Conservation (phyloP, 53 echinoderm and acorn worm genomes). For the Stichopus horrens region DNA sequence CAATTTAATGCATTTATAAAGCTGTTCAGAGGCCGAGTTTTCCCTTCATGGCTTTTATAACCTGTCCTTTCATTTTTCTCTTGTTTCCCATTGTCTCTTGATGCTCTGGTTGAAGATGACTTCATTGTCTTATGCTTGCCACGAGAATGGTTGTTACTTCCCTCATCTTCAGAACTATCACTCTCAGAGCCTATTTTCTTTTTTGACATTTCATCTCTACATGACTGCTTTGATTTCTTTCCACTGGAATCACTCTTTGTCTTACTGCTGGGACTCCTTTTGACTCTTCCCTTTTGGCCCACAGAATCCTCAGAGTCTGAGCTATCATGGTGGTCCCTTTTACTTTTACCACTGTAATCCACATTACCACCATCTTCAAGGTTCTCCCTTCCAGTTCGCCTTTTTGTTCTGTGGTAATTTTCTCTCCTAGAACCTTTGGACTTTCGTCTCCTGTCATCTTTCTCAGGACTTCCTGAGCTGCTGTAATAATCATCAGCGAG, state of each 20-base stretch:
- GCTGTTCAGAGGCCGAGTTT: neutral
- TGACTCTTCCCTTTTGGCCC: neutral
- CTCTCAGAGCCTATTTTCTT: slow-evolving; percentile 12
- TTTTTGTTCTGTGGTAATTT: neutral
- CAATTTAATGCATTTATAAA: neutral
- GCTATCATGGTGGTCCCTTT: neutral
- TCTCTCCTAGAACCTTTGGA: neutral
- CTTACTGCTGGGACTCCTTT: slow-evolving; percentile 19
- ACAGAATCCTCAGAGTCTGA: slow-evolving; percentile 26
- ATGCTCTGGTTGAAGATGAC: slow-evolving; percentile 7
- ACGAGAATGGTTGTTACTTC: neutral
- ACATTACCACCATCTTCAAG: slow-evolving; percentile 7
- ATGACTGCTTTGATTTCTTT: slow-evolving; percentile 18
- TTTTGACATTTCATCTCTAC: slow-evolving; percentile 19
- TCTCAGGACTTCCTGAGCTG: slow-evolving; percentile 36
- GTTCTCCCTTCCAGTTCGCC: neutral
- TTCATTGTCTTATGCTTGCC: slow-evolving; percentile 14
- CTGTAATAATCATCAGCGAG: slow-evolving; percentile 46
- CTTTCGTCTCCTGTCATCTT: neutral
- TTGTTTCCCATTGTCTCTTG: neutral
- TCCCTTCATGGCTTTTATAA: neutral
- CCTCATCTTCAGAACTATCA: slow-evolving; percentile 41
- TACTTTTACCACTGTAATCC: neutral
- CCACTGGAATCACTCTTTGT: neutral
- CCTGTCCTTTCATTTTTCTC: slow-evolving; percentile 1